These are phyloP conservation scores for Keiferia lycopersicella DNA, from an alignment of 2,888 invertebrate species.

Conservation along the genomic window DNA sequence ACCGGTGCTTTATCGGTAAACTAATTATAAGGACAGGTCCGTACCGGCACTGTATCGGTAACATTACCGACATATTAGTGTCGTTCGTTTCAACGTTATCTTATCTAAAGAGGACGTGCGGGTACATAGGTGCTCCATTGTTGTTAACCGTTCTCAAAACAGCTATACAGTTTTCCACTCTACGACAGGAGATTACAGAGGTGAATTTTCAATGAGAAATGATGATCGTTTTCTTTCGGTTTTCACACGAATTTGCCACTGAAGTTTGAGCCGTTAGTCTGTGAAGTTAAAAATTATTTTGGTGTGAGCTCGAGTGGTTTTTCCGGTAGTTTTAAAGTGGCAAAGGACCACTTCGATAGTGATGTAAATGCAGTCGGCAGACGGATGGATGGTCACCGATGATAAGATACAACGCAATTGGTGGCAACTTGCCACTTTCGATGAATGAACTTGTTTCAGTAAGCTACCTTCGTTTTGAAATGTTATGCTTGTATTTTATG, in stretches of 20 bases:
- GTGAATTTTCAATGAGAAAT: constrained; percentile 33
- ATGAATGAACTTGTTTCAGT: background rate
- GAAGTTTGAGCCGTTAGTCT: constrained; percentile 35
- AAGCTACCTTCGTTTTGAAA: background rate
- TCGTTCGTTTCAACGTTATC: constrained; percentile 72
- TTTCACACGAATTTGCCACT: constrained; percentile 19
- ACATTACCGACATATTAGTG: constrained; percentile 74
- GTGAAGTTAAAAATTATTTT: constrained; percentile 42
- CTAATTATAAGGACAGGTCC: constrained; percentile 62
- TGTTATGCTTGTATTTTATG: background rate
- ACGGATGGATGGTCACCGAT: constrained; percentile 75
- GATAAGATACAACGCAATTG: constrained; percentile 46
- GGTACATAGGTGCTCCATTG: constrained; percentile 68
- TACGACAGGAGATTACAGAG: constrained; percentile 22
- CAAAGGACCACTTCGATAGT: constrained; percentile 74
- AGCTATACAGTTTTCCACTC: constrained; percentile 38
- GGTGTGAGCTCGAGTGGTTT: constrained; percentile 41
- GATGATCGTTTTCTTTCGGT: constrained; percentile 21
- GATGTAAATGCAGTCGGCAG: constrained; percentile 77
- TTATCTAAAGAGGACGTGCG: constrained; percentile 82
- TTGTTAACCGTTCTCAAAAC: constrained; percentile 47
- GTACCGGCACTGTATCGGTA: constrained; percentile 55
- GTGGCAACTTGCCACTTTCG: constrained; percentile 31
- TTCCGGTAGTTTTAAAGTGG: constrained; percentile 72
- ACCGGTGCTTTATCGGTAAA: constrained; percentile 67